Conservation (phyloP, 2,113 vertebrate genomes). For the Tetraodon nigroviridis region DNA sequence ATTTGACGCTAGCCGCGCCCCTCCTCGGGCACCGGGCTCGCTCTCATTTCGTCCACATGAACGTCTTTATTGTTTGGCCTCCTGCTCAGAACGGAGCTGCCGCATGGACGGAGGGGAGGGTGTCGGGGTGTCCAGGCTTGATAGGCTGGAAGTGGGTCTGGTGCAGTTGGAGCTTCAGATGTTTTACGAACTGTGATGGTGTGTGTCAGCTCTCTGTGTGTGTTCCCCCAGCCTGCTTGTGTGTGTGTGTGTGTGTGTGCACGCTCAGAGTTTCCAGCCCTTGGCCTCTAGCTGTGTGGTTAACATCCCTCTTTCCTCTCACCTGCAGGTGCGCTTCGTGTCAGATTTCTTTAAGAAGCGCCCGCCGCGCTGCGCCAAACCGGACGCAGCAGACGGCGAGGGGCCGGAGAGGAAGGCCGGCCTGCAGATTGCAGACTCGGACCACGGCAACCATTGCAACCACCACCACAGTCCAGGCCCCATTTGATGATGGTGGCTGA, state of each 20-base stretch:
- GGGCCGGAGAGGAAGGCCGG: conserved; percentile 79
- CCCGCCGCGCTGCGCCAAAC: conserved; percentile 48
- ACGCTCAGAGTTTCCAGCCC: conserved; percentile 52
- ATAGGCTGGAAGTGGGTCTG: conserved; percentile 44
- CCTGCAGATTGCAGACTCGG: conserved; percentile 76
- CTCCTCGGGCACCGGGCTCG: conserved; percentile 20
- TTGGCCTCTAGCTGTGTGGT: conserved; percentile 5
- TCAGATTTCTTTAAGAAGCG: conserved; percentile 90
- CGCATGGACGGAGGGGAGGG: conserved; percentile 32
- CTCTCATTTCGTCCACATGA: conserved; percentile 30
- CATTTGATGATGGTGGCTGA: conserved; percentile 74
- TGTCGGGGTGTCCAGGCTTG: conserved; percentile 7
- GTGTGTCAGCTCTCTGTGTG: conserved; percentile 57
- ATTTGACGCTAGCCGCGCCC: conserved; percentile 9
- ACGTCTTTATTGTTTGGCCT: conserved; percentile 49
- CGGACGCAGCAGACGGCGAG: conserved; percentile 53
- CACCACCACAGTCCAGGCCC: conserved; percentile 71
- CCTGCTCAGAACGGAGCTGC: conserved; percentile 38
- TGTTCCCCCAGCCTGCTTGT: conserved; percentile 47
- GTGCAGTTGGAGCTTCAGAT: conserved; percentile 49
- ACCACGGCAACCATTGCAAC: conserved; percentile 79
- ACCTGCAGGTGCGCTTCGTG: conserved; percentile 79
- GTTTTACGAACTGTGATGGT: conserved; percentile 52
- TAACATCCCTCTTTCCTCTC: conserved; percentile 8
- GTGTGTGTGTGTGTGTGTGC: conserved; percentile 37